A percentile compares a stretch with the other conserved stretches of the same genome.
These are phyloP conservation scores for Chiroxiphia lanceolata DNA, from an alignment of 2,797 vertebrate species.

Conservation along the genomic window DNA sequence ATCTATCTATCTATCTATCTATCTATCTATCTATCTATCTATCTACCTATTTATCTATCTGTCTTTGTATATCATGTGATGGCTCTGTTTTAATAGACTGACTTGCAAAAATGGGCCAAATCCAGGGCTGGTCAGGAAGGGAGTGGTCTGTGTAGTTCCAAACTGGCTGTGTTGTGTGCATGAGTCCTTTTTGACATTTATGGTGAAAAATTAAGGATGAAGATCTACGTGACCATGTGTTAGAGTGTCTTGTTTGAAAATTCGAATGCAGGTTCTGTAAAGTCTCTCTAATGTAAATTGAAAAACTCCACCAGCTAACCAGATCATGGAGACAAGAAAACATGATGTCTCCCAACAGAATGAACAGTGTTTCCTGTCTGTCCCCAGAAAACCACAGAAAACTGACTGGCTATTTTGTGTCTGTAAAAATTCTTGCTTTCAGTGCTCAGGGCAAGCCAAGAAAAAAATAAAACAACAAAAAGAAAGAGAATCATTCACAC, in stretches of 20 bases:
- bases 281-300: background rate
- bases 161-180: accelerated
- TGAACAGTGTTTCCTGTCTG: background rate
- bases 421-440: background rate
- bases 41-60: background rate
- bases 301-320: background rate
- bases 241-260: background rate
- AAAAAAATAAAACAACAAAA: background rate
- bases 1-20: accelerated
- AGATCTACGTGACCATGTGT: background rate
- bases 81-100: background rate
- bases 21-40: no score
- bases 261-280: background rate
- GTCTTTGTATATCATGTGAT: background rate
- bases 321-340: background rate
- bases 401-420: background rate
- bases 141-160: background rate
- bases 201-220: background rate
- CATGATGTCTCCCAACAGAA: background rate
- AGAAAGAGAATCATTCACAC: background rate
- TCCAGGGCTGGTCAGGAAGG: accelerated
- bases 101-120: background rate
- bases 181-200: background rate
- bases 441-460: background rate
- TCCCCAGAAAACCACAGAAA: background rate